Evolutionary conservation across 2,113 vertebrate genomes (phyloP).

Genomic region (Cettia cetti): DNA sequence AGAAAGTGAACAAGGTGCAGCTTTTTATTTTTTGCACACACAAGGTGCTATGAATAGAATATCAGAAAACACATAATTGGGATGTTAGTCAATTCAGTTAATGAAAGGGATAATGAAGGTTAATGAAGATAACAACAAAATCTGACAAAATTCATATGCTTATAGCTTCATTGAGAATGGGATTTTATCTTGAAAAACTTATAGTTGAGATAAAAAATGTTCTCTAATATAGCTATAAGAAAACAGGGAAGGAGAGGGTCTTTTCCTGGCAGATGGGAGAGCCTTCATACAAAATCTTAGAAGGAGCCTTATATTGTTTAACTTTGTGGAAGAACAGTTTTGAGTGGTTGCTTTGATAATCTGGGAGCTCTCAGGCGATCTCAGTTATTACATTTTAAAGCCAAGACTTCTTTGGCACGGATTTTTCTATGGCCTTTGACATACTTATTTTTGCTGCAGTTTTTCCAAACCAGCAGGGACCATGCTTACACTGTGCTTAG

Average conservation of each 20-base stretch:
- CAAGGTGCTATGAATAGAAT: neutral
- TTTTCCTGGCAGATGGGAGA: neutral
- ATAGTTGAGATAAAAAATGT: neutral
- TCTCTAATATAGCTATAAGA: neutral
- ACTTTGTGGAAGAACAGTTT: neutral
- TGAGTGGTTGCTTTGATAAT: neutral
- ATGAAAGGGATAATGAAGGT: neutral
- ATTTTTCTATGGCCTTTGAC: slow-evolving; percentile 5
- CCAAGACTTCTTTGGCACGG: neutral
- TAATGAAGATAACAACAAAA: neutral
- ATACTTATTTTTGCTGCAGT: slow-evolving; percentile 15
- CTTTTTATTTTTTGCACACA: neutral
- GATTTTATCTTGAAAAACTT: neutral
- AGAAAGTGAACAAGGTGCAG: neutral
- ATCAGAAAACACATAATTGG: neutral
- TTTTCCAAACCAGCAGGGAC: neutral
- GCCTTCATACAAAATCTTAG: neutral
- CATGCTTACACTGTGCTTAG: neutral
- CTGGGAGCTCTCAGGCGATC: neutral
- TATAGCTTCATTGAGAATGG: neutral
- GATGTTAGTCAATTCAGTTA: neutral
- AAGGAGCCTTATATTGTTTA: neutral
- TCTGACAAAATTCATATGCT: neutral
- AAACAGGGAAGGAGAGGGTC: neutral
- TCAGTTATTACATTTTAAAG: neutral